These are phyloP conservation scores for Trichogramma evanescens DNA, from an alignment of 2,888 invertebrate species.

Conservation along the genomic window DNA sequence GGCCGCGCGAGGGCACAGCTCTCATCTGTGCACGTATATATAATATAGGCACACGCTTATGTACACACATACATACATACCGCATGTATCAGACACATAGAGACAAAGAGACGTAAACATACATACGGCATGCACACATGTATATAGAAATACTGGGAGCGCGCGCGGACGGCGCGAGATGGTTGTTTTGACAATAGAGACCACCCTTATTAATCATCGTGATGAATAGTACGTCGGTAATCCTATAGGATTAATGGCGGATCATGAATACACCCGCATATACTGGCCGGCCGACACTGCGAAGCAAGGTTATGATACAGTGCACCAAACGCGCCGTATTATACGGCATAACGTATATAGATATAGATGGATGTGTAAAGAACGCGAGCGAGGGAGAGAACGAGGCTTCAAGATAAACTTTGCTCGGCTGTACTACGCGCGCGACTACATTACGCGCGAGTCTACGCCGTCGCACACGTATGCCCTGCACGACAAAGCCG, in stretches of 20 bases:
- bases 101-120: no score
- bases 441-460: background rate
- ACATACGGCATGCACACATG: no score
- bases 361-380: no score
- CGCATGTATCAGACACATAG: no score
- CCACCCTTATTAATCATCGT: conserved; percentile 12
- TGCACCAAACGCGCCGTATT: background rate
- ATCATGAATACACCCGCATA: conserved; percentile 11
- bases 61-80: no score
- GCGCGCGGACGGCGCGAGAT: background rate
- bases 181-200: conserved; percentile 8
- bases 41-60: no score
- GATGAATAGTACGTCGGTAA: conserved; percentile 18
- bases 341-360: no score
- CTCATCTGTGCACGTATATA: no score
- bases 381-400: background rate
- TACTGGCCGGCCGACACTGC: background rate
- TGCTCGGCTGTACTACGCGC: background rate
- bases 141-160: no score
- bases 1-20: no score
- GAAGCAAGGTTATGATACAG: conserved; percentile 6
- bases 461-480: background rate
- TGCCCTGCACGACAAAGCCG: background rate
- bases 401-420: background rate
- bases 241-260: conserved; percentile 17